Evolutionary conservation across 2,797 vertebrate species (phyloP).

Genomic region (Hypotaenidia philippensis): DNA sequence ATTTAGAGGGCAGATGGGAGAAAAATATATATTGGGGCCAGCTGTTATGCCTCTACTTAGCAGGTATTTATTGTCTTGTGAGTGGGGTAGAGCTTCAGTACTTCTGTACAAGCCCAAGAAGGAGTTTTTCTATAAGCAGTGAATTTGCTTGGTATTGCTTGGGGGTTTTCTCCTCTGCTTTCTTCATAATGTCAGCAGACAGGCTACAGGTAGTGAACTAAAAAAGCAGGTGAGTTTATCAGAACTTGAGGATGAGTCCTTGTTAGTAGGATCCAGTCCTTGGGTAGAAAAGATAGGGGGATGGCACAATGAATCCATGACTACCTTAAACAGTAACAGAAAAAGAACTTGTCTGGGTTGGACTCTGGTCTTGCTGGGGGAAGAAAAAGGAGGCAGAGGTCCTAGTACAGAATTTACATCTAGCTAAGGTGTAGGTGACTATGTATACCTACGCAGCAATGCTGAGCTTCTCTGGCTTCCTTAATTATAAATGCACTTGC

Average conservation of each 20-base stretch:
- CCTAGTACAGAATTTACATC: neutral
- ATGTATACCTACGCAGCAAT: neutral
- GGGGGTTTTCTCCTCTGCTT: fast-evolving
- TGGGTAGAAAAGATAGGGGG: neutral
- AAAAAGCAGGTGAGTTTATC: neutral
- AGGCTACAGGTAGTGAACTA: neutral
- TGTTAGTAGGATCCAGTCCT: neutral
- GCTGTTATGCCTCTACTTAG: neutral
- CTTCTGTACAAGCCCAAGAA: neutral
- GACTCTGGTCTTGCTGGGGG: neutral
- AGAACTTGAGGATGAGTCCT: neutral
- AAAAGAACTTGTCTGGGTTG: fast-evolving
- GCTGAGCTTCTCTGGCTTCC: neutral
- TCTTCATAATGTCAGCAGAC: neutral
- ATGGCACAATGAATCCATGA: neutral
- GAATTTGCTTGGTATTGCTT: neutral
- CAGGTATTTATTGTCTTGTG: neutral
- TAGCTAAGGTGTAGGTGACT: neutral
- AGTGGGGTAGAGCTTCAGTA: neutral
- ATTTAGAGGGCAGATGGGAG: neutral
- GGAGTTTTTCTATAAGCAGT: neutral
- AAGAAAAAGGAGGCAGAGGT: neutral
- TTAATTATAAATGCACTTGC: neutral
- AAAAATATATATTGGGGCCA: neutral
- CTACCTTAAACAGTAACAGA: neutral